These are phyloP conservation scores for Athripsodes cinereus DNA, from an alignment of 2,888 invertebrate genomes.

Conservation along the genomic window DNA sequence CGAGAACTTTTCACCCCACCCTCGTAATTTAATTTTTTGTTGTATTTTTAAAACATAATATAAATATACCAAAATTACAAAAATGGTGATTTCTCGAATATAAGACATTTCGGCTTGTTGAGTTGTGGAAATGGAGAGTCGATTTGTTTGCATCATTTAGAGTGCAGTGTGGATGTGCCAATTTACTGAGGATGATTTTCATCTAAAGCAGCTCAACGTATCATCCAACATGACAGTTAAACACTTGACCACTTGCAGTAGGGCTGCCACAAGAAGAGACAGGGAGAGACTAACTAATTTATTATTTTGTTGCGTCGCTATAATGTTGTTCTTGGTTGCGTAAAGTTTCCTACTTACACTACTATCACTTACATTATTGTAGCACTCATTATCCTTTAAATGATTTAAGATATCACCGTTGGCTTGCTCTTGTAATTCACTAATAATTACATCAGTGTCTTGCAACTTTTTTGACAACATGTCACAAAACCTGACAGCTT, in stretches of 20 bases:
- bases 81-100: too few species aligned
- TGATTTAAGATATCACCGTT: conserved; percentile 9
- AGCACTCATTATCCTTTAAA: conserved; percentile 3
- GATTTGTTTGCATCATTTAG: too few species aligned
- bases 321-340: neutral
- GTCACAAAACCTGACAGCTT: conserved; percentile 5
- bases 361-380: neutral
- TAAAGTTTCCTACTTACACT: neutral
- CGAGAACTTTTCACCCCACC: too few species aligned
- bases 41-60: too few species aligned
- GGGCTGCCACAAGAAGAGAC: conserved; percentile 54
- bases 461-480: conserved; percentile 6
- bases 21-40: too few species aligned
- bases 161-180: too few species aligned
- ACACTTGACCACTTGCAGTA: conserved; percentile 57
- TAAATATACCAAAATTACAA: too few species aligned
- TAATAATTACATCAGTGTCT: conserved; percentile 10
- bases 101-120: too few species aligned
- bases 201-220: conserved; percentile 35
- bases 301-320: conserved; percentile 32
- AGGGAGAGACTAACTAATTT: conserved; percentile 54
- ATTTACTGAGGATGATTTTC: conserved; percentile 17
- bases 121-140: too few species aligned
- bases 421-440: neutral
- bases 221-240: conserved; percentile 57